A percentile compares a stretch with the other conserved stretches of the same genome.
Conservation (phyloP, 1,140 invertebrate species). For the Galleria mellonella region DNA sequence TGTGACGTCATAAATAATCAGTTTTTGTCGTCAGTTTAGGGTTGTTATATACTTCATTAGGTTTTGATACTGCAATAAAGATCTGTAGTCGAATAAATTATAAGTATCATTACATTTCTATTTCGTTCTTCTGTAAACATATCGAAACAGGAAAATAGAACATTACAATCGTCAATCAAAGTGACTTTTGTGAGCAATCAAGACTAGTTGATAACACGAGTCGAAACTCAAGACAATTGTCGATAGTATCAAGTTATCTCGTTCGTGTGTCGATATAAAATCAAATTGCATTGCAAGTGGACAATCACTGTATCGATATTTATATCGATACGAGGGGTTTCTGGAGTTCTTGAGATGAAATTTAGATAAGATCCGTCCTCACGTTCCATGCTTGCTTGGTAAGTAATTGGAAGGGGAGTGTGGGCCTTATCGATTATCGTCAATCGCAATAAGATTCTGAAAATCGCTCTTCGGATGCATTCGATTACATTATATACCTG, state of each 20-base stretch:
- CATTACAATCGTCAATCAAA: slow-evolving; percentile 16
- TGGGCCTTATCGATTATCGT: slow-evolving; percentile 41
- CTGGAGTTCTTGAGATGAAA: slow-evolving; percentile 52
- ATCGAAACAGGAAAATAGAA: not conserved
- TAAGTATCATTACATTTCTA: too few relatives aligned
- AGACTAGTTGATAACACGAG: slow-evolving; percentile 6
- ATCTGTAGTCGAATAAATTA: too few relatives aligned
- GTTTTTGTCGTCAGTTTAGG: too few relatives aligned
- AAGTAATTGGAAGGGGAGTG: slow-evolving; percentile 59
- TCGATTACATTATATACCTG: slow-evolving; percentile 1
- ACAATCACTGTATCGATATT: slow-evolving; percentile 16
- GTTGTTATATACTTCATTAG: too few relatives aligned
- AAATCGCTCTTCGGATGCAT: slow-evolving; percentile 35
- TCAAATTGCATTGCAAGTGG: slow-evolving; percentile 30
- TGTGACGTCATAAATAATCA: too few relatives aligned
- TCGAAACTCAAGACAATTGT: slow-evolving; percentile 1
- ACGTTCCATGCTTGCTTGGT: slow-evolving; percentile 16
- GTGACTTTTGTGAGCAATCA: slow-evolving; percentile 12
- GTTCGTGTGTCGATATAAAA: slow-evolving; percentile 37
- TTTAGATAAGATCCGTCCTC: slow-evolving; percentile 46
- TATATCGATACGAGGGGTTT: slow-evolving; percentile 17
- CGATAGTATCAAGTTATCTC: slow-evolving; percentile 22
- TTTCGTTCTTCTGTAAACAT: too few relatives aligned
- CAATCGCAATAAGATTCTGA: slow-evolving; percentile 60
- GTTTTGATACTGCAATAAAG: too few relatives aligned